phyloP scores from a whole-genome alignment of 2,113 vertebrate genomes.

The Rattus rattus region DNA sequence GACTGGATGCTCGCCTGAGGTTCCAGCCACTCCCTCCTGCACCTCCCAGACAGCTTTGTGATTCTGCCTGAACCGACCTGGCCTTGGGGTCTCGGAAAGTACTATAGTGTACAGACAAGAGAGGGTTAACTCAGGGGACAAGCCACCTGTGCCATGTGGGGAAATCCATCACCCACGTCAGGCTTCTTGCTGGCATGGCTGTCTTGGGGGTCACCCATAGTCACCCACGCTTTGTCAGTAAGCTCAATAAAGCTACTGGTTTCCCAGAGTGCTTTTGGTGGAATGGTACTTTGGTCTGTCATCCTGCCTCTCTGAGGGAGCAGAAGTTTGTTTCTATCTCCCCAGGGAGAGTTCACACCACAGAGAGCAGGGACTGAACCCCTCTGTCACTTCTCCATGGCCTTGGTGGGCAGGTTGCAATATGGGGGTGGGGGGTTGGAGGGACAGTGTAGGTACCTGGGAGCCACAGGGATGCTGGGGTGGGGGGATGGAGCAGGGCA shows the following conservation, averaged over 20 bases:
- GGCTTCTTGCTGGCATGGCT: too few relatives aligned
- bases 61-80: not conserved
- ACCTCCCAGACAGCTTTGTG: not conserved
- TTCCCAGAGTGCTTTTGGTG: not conserved
- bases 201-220: not conserved
- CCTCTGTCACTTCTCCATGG: not conserved
- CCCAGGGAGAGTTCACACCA: not conserved
- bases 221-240: not conserved
- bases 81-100: not conserved
- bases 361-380: not conserved
- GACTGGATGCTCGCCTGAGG: not conserved
- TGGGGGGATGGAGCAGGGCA: not conserved
- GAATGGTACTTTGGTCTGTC: not conserved
- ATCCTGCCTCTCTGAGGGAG: not conserved
- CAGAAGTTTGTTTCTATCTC: not conserved
- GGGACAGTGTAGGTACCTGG: fast-evolving
- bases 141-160: not conserved
- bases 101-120: not conserved
- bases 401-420: not conserved
- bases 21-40: not conserved
- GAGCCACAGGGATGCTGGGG: not conserved
- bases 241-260: not conserved
- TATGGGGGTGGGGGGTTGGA: not conserved
- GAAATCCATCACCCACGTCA: not conserved
- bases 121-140: not conserved